phyloP scores from a whole-genome alignment of 2,113 vertebrate genomes.

The Menidia beryllina region DNA sequence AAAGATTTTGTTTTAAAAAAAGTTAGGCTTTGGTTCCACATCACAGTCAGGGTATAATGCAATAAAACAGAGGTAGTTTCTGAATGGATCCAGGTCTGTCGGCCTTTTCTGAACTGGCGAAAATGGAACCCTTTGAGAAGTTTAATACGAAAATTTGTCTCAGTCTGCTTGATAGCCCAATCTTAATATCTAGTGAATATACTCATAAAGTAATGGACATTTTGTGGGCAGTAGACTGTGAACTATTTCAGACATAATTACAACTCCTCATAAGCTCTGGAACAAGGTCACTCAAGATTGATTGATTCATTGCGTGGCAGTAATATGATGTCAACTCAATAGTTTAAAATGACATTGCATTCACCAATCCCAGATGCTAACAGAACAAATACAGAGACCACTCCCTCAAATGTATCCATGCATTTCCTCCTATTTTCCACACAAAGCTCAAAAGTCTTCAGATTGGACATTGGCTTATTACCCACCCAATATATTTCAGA shows the following conservation, averaged over 20 bases:
- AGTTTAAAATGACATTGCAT: background rate
- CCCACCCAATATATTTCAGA: background rate
- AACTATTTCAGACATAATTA: conserved; percentile 15
- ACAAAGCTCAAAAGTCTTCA: background rate
- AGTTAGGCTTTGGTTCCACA: background rate
- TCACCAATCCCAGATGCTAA: background rate
- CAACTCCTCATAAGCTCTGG: conserved; percentile 20
- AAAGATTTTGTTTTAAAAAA: background rate
- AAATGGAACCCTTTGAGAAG: conserved; percentile 18
- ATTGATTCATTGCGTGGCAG: conserved; percentile 14
- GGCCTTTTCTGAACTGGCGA: conserved; percentile 11
- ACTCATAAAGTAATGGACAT: conserved; percentile 38
- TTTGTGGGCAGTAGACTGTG: conserved; percentile 17
- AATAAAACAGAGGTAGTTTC: background rate
- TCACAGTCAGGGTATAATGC: background rate
- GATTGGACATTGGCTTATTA: conserved; percentile 17
- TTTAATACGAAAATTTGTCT: conserved; percentile 56
- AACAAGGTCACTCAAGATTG: conserved; percentile 30
- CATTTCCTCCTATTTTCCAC: background rate
- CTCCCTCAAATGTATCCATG: conserved; percentile 1
- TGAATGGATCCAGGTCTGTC: background rate
- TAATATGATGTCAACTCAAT: background rate
- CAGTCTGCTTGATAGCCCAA: conserved; percentile 44
- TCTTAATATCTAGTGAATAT: conserved; percentile 38
- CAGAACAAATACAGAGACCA: background rate